Evolutionary conservation across 2,113 vertebrate genomes (phyloP), one percentile per base, ranked within the genome.

Genomic region (Mormyrus iriodes): DNA sequence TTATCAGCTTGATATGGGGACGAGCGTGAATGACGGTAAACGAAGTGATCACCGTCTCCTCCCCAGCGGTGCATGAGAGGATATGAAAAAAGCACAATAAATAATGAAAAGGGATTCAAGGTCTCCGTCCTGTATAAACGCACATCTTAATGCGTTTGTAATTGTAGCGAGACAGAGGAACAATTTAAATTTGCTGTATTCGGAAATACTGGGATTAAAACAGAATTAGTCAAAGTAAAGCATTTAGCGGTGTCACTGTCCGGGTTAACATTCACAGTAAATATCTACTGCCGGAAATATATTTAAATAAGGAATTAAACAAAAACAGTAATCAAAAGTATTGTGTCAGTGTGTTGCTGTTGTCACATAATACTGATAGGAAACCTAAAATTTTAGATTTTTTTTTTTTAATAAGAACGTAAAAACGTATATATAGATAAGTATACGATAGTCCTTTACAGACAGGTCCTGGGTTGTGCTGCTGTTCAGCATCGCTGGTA

Each of bases 1-100:
- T 27, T 85, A 87, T 88, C 87, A 49, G 84, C 89, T 90, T 89
- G 51, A 87, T 89, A 86, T 91, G 83, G 46, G 85, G 73, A 82
- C 86, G 88, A 48, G 88, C 88, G 85, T 90, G 27, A 12, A 88
- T 79, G 69, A n/a, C 49, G 87, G 48, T 83, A 65, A 89, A 89
- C 49, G 44, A 89, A 87, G 88, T 85, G 89, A 89, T 88, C 88
- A 87, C 69, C 12, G 82, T 39, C 44, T 84, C 82, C 19, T 35
- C 13, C 44, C 48, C 82, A 84, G 10, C 46, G 3, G 46, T 4
- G 5, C 48, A 24, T 85, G 44, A 85, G 46, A 85, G 13, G 48
- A 49, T 51, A 49, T 85, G 44, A 85, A 85, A 42, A 85, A 85
- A n/a, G n/a, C 48, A 49, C 24, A 49, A 15, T 49, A 31, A 84